These are phyloP conservation scores for Danio albolineatus DNA, from an alignment of 2,797 vertebrate species.

Conservation along the genomic window DNA sequence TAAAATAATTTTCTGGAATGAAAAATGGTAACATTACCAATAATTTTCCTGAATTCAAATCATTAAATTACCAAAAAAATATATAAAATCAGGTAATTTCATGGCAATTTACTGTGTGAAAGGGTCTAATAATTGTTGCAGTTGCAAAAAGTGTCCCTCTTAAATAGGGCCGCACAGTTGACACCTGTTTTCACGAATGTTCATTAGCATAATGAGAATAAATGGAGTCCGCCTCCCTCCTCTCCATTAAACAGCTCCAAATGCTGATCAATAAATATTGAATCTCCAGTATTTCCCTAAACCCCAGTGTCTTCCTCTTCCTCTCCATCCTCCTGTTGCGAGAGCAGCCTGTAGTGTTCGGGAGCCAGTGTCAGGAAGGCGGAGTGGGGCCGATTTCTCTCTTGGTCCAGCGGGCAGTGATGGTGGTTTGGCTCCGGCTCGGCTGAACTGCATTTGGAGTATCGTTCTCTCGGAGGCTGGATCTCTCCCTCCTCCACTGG, in stretches of 20 bases:
- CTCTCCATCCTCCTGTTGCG: constrained; percentile 75
- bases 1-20: no score
- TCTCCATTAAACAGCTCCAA: background rate
- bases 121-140: background rate
- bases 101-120: no score
- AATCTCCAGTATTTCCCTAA: constrained; percentile 20
- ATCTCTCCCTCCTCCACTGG: constrained; percentile 45
- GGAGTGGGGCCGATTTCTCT: constrained; percentile 52
- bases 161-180: constrained; percentile 3
- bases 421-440: constrained; percentile 68
- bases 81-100: no score
- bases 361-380: constrained; percentile 68
- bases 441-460: constrained; percentile 75
- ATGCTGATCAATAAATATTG: constrained; percentile 8
- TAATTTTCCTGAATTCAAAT: no score
- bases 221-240: background rate
- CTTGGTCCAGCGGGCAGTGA: constrained; percentile 56
- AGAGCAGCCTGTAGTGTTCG: constrained; percentile 77
- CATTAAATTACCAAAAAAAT: no score
- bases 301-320: constrained; percentile 70
- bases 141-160: constrained; percentile 4
- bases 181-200: constrained; percentile 12
- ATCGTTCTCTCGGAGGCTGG: constrained; percentile 71
- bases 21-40: no score
- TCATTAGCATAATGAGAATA: constrained; percentile 48